A percentile compares a stretch with the other conserved stretches of the same genome.
Evolutionary conservation across 1,140 invertebrate genomes (phyloP).

Genomic region (Formica exsecta): DNA sequence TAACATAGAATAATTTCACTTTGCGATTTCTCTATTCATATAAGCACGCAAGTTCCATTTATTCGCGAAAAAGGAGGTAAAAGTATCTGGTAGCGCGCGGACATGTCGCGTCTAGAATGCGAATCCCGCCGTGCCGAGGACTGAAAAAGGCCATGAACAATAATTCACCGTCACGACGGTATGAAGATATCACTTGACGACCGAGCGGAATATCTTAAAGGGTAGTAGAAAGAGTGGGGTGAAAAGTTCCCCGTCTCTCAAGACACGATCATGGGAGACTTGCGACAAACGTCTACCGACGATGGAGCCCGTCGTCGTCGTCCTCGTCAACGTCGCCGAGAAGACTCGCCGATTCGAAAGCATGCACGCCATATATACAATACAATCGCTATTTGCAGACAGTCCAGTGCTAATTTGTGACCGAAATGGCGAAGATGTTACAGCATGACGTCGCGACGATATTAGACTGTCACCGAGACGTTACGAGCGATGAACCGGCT

Average conservation of each 20-base stretch:
- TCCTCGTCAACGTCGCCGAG: slow-evolving; percentile 29
- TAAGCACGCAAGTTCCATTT: neutral
- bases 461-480: slow-evolving; percentile 46
- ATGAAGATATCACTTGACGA: slow-evolving; percentile 82
- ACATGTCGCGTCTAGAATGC: slow-evolving; percentile 53
- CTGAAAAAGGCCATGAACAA: slow-evolving; percentile 71
- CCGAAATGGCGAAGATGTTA: slow-evolving; percentile 45
- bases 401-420: slow-evolving; percentile 69
- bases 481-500: slow-evolving; percentile 9
- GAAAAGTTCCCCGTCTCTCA: neutral
- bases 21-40: neutral
- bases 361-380: slow-evolving; percentile 46
- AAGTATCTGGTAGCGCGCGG: slow-evolving; percentile 29
- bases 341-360: slow-evolving; percentile 47
- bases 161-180: slow-evolving; percentile 73
- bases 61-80: slow-evolving; percentile 28
- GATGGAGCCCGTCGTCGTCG: slow-evolving; percentile 41
- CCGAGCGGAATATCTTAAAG: slow-evolving; percentile 79
- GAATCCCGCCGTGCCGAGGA: slow-evolving; percentile 58
- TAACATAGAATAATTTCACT: slow-evolving; percentile 5
- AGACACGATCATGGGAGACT: slow-evolving; percentile 55
- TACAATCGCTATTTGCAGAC: slow-evolving; percentile 70
- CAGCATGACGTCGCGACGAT: slow-evolving; percentile 50
- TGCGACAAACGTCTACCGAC: slow-evolving; percentile 50
- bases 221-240: slow-evolving; percentile 17